A percentile compares a stretch with the other conserved stretches of the same genome.
phyloP scores from a whole-genome alignment of 2,888 invertebrate genomes.

The Dioctria rufipes region DNA sequence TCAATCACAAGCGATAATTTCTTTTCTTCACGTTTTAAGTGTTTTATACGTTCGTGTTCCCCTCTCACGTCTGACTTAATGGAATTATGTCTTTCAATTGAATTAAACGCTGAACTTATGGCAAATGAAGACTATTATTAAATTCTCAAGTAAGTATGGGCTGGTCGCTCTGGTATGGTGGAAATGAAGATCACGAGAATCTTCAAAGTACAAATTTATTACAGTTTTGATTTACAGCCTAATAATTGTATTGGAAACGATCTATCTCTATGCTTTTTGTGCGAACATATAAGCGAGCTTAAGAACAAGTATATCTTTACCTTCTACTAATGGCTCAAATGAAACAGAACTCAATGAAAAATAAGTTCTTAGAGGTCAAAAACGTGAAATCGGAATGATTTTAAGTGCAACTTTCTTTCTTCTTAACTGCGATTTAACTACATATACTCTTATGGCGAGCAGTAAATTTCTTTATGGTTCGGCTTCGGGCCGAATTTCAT shows the following conservation, averaged over 20 bases:
- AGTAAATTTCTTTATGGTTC: too few relatives aligned
- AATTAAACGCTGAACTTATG: constrained; percentile 20
- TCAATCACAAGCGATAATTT: constrained; percentile 23
- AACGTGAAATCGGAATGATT: constrained; percentile 25
- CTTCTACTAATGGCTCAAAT: not conserved
- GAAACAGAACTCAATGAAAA: constrained; percentile 1
- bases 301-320: constrained; percentile 5
- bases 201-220: constrained; percentile 37
- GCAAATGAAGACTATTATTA: constrained; percentile 20
- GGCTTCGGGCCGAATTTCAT: constrained; percentile 23
- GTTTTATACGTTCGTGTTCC: constrained; percentile 2
- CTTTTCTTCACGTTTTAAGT: not conserved
- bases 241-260: constrained; percentile 24
- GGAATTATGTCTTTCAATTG: constrained; percentile 18
- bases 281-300: not conserved
- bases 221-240: constrained; percentile 39
- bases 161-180: not conserved
- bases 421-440: not conserved
- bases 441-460: not conserved
- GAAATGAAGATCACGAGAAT: constrained; percentile 39
- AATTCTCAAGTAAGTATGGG: not conserved
- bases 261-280: not conserved
- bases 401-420: constrained; percentile 30
- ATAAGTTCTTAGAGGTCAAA: constrained; percentile 22
- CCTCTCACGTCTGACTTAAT: not conserved